Evolutionary conservation across 2,797 vertebrate genomes (phyloP).

Genomic region (Ataeniobius toweri): DNA sequence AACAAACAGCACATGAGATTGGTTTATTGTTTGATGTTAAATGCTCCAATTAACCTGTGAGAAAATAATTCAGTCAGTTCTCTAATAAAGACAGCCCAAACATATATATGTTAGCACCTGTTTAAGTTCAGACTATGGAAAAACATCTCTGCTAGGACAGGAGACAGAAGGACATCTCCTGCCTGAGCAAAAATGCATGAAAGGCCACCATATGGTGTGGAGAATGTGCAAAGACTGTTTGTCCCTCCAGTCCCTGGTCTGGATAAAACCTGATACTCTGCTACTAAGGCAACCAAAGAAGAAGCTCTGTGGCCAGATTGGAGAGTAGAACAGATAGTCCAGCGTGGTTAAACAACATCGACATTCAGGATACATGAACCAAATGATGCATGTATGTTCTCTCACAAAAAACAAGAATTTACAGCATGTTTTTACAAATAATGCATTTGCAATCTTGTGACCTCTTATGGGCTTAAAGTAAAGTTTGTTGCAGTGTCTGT

Average conservation of each 20-base stretch:
- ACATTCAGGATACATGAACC: slow-evolving; percentile 21
- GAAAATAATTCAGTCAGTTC: slow-evolving; percentile 45
- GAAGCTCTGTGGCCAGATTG: slow-evolving; percentile 67
- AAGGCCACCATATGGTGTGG: slow-evolving; percentile 81
- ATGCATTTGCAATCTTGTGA: background rate
- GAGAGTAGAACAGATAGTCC: slow-evolving; percentile 50
- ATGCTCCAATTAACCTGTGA: slow-evolving; percentile 41
- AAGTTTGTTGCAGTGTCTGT: background rate
- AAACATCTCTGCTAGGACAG: slow-evolving; percentile 58
- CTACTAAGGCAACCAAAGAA: slow-evolving; percentile 79
- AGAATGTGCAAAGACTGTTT: slow-evolving; percentile 70
- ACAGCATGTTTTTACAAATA: too few relatives aligned
- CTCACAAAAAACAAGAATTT: background rate
- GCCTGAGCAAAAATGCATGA: slow-evolving; percentile 70
- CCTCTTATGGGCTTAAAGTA: background rate
- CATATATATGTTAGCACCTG: slow-evolving; percentile 61
- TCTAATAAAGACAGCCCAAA: slow-evolving; percentile 64
- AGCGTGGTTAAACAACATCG: slow-evolving; percentile 46
- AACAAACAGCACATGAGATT: slow-evolving; percentile 55
- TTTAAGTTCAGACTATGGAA: slow-evolving; percentile 52
- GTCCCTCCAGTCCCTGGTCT: slow-evolving; percentile 63
- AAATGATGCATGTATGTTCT: slow-evolving; percentile 1
- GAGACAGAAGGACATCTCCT: slow-evolving; percentile 47
- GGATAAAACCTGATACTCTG: slow-evolving; percentile 80
- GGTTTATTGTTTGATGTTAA: slow-evolving; percentile 57